Conservation (phyloP, 2,797 vertebrate genomes). For the Alca torda region DNA sequence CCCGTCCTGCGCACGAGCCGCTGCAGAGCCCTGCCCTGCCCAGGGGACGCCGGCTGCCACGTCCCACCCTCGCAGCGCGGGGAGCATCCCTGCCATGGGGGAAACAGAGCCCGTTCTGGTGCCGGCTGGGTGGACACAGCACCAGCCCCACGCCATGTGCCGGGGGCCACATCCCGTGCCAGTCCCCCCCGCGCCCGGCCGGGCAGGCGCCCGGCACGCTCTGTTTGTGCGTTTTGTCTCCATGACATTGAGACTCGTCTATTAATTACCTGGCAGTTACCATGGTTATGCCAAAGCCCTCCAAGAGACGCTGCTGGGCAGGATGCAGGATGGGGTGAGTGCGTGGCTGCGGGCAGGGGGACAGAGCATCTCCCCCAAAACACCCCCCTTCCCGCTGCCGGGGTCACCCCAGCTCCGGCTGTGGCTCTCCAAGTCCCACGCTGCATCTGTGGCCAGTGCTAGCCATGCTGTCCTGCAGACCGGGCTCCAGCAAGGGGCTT, state of each 20-base stretch:
- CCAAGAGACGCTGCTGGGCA: background rate
- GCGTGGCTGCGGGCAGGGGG: background rate
- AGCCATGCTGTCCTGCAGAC: accelerated
- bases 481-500: background rate
- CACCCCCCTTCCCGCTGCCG: background rate
- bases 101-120: accelerated
- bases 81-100: accelerated
- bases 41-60: accelerated
- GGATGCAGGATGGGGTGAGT: accelerated
- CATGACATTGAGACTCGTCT: background rate
- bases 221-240: background rate
- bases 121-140: background rate
- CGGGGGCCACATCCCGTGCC: accelerated
- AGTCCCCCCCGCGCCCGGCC: accelerated
- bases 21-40: background rate
- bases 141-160: accelerated
- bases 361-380: background rate
- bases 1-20: accelerated
- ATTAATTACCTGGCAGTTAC: background rate
- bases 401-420: background rate
- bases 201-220: accelerated
- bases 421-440: background rate
- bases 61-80: accelerated
- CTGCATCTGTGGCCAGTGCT: background rate
- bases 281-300: background rate